Evolutionary conservation across 2,888 invertebrate species (phyloP).

Genomic region (Trilocha varians): DNA sequence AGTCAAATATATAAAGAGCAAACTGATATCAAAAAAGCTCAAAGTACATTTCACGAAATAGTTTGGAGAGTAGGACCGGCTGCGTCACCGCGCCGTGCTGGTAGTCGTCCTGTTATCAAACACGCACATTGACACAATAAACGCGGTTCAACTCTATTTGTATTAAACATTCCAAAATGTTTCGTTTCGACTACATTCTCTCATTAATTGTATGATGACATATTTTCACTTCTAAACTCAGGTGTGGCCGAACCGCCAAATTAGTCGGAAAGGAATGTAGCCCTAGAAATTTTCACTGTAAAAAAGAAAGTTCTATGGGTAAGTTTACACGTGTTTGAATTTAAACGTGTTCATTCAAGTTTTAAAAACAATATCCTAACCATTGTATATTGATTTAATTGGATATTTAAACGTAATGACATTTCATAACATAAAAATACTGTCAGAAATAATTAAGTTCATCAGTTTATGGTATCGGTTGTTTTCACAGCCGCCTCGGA

Average conservation of each 20-base stretch:
- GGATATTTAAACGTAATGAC: not conserved
- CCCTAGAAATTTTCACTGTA: not conserved
- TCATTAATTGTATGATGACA: not conserved
- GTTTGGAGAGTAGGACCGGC: not conserved
- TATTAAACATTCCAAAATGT: constrained; percentile 28
- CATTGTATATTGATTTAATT: not conserved
- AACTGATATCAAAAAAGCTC: not conserved
- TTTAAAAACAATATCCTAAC: not conserved
- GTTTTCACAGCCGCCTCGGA: not conserved
- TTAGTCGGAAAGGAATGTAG: not conserved
- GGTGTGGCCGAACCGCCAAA: not conserved
- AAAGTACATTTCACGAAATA: not conserved
- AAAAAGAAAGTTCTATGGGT: not conserved
- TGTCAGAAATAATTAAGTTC: not conserved
- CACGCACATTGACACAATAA: constrained; percentile 20
- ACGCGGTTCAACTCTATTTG: constrained; percentile 30
- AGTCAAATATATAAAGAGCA: not conserved
- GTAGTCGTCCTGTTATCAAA: constrained; percentile 7
- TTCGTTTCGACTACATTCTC: not conserved
- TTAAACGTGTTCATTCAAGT: not conserved
- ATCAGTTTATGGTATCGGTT: not conserved
- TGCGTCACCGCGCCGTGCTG: not conserved
- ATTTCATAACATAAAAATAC: not conserved
- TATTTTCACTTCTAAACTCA: not conserved
- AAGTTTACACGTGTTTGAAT: not conserved